Evolutionary conservation across 1,140 invertebrate genomes (phyloP).

Genomic region (Aphelinus atriplicis): DNA sequence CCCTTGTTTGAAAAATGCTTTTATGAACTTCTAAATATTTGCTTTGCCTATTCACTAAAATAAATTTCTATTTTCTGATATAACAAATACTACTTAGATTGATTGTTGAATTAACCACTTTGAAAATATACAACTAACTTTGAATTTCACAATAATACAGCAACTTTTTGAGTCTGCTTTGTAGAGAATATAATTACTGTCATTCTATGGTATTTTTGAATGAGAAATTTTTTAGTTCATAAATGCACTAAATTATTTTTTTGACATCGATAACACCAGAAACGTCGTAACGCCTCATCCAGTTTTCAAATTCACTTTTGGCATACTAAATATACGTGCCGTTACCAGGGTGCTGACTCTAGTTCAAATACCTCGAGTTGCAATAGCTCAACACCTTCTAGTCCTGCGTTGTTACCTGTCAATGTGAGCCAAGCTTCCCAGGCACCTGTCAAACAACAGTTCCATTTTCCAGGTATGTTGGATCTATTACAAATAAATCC

Average conservation of each 20-base stretch:
- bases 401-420: constrained; percentile 79
- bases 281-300: constrained; percentile 51
- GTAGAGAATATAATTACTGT: constrained; percentile 16
- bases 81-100: constrained; percentile 10
- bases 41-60: too few species aligned
- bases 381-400: constrained; percentile 95
- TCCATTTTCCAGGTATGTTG: constrained; percentile 83
- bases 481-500: neutral
- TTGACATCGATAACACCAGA: constrained; percentile 51
- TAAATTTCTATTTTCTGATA: constrained; percentile 17
- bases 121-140: neutral
- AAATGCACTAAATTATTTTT: constrained; percentile 45
- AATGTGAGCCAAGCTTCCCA: constrained; percentile 67
- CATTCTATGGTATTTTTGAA: constrained; percentile 30
- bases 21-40: too few species aligned
- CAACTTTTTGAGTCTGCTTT: constrained; percentile 5
- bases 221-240: constrained; percentile 8
- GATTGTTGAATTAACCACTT: constrained; percentile 22
- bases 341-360: constrained; percentile 76
- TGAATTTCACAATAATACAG: neutral
- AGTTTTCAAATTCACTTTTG: constrained; percentile 54
- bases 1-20: constrained; percentile 19
- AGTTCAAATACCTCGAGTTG: constrained; percentile 95
- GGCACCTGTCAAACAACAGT: constrained; percentile 73
- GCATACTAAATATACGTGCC: constrained; percentile 55